These are phyloP conservation scores for Callyntrura guangdongensis DNA, from an alignment of 2,888 invertebrate species.

Conservation along the genomic window DNA sequence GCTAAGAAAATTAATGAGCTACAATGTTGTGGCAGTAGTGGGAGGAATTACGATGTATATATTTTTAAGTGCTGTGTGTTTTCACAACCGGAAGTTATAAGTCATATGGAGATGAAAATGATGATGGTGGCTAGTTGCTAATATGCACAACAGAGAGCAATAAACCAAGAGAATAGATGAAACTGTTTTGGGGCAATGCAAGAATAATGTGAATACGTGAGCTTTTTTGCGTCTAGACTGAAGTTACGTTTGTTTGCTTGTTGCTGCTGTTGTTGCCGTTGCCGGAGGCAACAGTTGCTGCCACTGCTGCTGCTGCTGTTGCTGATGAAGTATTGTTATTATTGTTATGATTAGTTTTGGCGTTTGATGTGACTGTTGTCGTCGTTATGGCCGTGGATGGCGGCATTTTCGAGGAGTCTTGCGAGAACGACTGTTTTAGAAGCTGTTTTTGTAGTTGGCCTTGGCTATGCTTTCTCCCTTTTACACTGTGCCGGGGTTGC, in stretches of 20 bases:
- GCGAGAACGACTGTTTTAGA: constrained; percentile 3
- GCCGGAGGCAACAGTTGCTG: constrained; percentile 1
- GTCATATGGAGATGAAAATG: not conserved
- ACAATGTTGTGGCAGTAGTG: too few relatives aligned
- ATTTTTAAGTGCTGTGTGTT: not conserved
- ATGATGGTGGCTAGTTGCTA: not conserved
- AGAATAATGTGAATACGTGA: not conserved
- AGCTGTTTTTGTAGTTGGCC: not conserved
- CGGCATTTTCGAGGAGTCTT: not conserved
- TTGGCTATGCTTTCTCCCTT: constrained; percentile 35
- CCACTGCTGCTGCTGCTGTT: not conserved
- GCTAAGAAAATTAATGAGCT: not conserved
- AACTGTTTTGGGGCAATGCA: not conserved
- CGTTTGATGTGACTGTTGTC: constrained; percentile 7
- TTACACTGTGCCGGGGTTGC: not conserved
- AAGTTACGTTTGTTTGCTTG: constrained; percentile 47
- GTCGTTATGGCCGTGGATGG: not conserved
- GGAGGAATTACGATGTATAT: not conserved
- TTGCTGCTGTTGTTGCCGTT: not conserved
- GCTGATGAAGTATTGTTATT: constrained; percentile 49
- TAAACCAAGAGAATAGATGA: not conserved
- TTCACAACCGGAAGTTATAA: constrained; percentile 25
- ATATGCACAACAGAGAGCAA: not conserved
- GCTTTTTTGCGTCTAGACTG: not conserved
- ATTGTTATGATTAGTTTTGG: constrained; percentile 64